Evolutionary conservation across 2,888 invertebrate species (phyloP), one percentile per base, ranked within the genome.

Genomic region (Azorinus chamasolen): DNA sequence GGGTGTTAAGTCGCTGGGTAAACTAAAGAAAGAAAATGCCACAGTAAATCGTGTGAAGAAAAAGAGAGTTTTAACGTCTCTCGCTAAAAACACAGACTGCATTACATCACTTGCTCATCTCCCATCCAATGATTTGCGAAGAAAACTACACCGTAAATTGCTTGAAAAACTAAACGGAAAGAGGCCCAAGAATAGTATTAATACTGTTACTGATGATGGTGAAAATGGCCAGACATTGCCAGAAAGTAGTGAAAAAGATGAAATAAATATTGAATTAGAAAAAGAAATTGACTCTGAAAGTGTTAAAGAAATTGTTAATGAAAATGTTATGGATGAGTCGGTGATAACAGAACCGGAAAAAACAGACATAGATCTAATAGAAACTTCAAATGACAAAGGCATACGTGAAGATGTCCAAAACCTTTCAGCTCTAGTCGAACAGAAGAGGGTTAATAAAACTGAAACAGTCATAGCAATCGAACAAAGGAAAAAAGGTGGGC

Each of bases 131-230:
- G 80, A 80, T 58, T 58, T 80, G 10, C 43, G 80, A 25, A 57
- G 80, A 51, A 77, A 80, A 55, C 51, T 80, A n/a, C 73, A 77
- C 5, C 62, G 48, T 25, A 80, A 77, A 27, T 43, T 76, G 20
- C 25, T 71, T 10, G 62, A 70, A 27, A 71, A 62, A 46, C 25
- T 73, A 4, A 59, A 22, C 55, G 65, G 65, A 3, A 65, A 66
- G 16, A 39, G 61, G 27, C 27, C 12, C 20, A n/a, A 45, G 10
- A 32, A 32, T 32, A 32, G 32, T 32, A 10, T 32, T 32, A 10
- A 10, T 32, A 32, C 32, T 6, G 32, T 10, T 32, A 32, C 32
- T 6, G 32, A 32, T 10, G 5, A 32, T 10, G 10, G 32, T 32
- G 32, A 32, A 6, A 32, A 10, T 32, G 32, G 10, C 4, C 5